phyloP scores from a whole-genome alignment of 2,113 vertebrate genomes.

The Bubo bubo region DNA sequence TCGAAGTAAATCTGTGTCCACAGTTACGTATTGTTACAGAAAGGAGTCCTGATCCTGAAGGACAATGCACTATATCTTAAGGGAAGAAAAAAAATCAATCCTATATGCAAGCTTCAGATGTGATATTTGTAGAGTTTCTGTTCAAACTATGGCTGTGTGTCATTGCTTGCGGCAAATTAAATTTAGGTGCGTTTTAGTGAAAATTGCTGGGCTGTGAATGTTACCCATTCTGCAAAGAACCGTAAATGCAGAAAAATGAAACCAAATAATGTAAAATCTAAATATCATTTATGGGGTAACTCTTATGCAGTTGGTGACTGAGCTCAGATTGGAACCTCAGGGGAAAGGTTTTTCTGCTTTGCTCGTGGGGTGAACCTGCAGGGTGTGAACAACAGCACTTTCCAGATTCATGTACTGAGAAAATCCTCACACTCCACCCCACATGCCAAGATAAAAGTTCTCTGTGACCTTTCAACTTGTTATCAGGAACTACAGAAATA shows the following conservation, averaged over 20 bases:
- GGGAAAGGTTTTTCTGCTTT: not conserved
- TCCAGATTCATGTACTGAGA: not conserved
- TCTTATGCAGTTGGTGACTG: not conserved
- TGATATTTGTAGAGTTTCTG: slow-evolving; percentile 6
- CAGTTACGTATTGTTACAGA: not conserved
- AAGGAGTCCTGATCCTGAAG: not conserved
- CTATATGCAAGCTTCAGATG: not conserved
- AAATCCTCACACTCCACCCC: not conserved
- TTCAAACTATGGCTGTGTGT: not conserved
- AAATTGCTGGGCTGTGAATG: slow-evolving; percentile 53
- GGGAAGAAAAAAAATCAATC: not conserved
- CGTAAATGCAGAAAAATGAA: slow-evolving; percentile 57
- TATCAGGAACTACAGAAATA: not conserved
- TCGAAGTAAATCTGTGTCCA: not conserved
- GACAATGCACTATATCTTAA: not conserved
- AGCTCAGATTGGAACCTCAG: not conserved
- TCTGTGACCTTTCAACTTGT: not conserved
- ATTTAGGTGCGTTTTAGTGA: slow-evolving; percentile 59
- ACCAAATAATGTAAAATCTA: slow-evolving; percentile 51
- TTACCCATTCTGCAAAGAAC: slow-evolving; percentile 41
- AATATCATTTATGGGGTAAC: slow-evolving; percentile 5
- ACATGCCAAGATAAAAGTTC: not conserved
- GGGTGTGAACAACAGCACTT: not conserved
- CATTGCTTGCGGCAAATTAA: slow-evolving; percentile 36
- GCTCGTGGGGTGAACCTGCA: not conserved